Percentiles rank a stretch among this genome's conserved stretches.
phyloP scores from a whole-genome alignment of 1,140 invertebrate genomes.

The Meloidogyne floridensis region DNA sequence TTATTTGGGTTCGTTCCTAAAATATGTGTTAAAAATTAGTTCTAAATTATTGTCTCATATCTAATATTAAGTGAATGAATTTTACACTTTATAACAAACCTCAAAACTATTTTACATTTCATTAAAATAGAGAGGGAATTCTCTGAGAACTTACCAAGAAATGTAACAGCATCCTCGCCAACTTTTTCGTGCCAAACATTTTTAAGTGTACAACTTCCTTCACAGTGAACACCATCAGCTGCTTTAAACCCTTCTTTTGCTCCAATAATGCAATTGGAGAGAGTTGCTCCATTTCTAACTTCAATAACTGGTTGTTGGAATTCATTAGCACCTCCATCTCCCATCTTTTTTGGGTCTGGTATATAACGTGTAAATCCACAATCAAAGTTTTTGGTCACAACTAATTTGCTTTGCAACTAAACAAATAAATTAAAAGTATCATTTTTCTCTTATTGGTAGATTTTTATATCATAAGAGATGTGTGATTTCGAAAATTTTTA shows the following conservation, averaged over 20 bases:
- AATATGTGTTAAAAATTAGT: too few relatives aligned
- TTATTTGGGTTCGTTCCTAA: neutral
- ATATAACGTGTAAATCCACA: constrained; percentile 8
- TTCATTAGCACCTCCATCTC: constrained; percentile 28
- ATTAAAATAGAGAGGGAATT: too few relatives aligned
- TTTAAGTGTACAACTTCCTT: constrained; percentile 26
- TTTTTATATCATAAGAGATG: too few relatives aligned
- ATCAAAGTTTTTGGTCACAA: neutral
- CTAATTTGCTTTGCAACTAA: neutral
- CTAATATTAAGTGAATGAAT: too few relatives aligned
- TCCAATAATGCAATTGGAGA: constrained; percentile 28
- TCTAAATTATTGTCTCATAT: too few relatives aligned
- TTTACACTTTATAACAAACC: too few relatives aligned
- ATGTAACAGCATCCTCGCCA: constrained; percentile 30
- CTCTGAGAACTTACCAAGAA: neutral
- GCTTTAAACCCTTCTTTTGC: neutral
- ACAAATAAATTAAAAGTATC: too few relatives aligned
- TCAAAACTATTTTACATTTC: too few relatives aligned
- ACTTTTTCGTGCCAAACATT: constrained; percentile 33
- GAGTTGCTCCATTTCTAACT: constrained; percentile 15
- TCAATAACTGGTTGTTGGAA: constrained; percentile 30
- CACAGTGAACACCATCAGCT: constrained; percentile 32
- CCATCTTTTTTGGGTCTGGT: constrained; percentile 15
- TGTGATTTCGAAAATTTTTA: too few relatives aligned
- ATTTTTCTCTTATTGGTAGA: too few relatives aligned